A percentile compares a stretch with the other conserved stretches of the same genome.
phyloP scores from a whole-genome alignment of 2,113 vertebrate genomes.

The Pelobates fuscus region DNA sequence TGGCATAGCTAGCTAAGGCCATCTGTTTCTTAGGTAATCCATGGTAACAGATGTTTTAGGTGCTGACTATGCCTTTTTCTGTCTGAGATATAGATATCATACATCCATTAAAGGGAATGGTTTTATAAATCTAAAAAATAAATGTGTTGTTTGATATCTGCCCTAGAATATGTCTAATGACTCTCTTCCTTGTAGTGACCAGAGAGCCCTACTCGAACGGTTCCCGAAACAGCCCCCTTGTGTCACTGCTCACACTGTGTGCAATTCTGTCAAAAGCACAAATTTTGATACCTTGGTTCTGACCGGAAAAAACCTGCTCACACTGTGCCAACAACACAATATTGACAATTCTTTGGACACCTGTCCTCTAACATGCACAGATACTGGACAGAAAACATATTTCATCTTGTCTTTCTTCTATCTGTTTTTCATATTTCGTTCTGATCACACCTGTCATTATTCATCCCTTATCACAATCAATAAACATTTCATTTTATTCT shows the following conservation, averaged over 20 bases:
- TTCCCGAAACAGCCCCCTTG: constrained; percentile 2
- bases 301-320: constrained; percentile 1
- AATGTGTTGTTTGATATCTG: neutral
- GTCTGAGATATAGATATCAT: neutral
- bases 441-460: neutral
- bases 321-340: neutral
- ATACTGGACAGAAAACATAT: neutral
- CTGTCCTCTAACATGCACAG: neutral
- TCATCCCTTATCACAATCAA: neutral
- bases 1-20: too few species aligned
- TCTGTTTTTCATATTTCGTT: neutral
- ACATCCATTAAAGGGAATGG: neutral
- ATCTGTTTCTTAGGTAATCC: too few species aligned
- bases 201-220: constrained; percentile 1
- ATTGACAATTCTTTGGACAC: constrained; percentile 9
- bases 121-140: neutral
- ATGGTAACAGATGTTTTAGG: too few species aligned
- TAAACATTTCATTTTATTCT: neutral
- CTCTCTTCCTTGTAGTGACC: constrained; percentile 37
- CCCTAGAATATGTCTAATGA: constrained; percentile 7
- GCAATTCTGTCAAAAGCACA: neutral
- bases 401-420: neutral
- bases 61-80: neutral
- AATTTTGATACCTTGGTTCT: neutral
- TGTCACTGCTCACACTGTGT: neutral